Evolutionary conservation across 2,797 vertebrate genomes (phyloP).

Genomic region (Halcyon badia): DNA sequence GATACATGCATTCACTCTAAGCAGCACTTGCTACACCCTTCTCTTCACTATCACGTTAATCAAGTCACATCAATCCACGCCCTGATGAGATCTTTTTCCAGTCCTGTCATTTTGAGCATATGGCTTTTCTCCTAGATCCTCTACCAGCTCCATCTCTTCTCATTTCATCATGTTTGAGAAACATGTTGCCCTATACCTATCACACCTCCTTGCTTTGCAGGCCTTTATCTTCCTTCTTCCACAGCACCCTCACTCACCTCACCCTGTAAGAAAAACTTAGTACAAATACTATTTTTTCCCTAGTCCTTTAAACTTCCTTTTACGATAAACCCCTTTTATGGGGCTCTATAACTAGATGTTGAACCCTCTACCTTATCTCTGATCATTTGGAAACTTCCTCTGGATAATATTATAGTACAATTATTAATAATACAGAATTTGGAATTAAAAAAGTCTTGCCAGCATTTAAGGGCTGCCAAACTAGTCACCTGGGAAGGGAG

Average conservation of each 20-base stretch:
- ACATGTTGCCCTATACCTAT: background rate
- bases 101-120: background rate
- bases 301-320: background rate
- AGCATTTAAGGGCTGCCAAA: conserved; percentile 3
- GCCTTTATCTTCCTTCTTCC: background rate
- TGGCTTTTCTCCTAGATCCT: conserved; percentile 15
- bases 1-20: background rate
- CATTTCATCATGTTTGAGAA: conserved; percentile 24
- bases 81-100: conserved; percentile 8
- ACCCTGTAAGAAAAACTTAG: background rate
- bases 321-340: background rate
- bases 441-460: background rate
- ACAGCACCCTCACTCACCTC: background rate
- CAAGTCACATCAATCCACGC: background rate
- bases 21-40: background rate
- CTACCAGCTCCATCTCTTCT: background rate
- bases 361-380: background rate
- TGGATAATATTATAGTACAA: background rate
- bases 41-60: background rate
- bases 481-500: background rate
- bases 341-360: background rate
- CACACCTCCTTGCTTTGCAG: background rate
- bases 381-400: background rate
- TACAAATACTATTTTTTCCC: background rate
- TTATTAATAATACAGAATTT: background rate